Conservation (phyloP, 1,140 invertebrate species). For the Brachionus calyciflorus region DNA sequence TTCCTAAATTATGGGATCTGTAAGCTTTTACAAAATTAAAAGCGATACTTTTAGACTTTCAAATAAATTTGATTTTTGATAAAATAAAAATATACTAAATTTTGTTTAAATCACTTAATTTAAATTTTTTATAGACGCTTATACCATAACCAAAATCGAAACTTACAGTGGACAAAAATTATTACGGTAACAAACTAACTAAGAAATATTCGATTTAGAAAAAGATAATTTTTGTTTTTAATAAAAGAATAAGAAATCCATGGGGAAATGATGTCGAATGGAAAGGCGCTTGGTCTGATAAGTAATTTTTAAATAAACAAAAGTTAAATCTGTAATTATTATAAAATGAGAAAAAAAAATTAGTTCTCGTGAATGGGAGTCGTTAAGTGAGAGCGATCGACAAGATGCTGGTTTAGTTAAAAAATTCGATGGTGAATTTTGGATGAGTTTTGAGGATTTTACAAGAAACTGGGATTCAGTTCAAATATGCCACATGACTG, state of each 20-base stretch:
- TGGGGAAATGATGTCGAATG: constrained; percentile 98
- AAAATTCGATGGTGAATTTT: constrained; percentile 47
- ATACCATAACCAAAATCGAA: constrained; percentile 40
- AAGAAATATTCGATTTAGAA: background rate
- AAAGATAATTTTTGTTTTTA: background rate
- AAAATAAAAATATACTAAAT: too few species aligned
- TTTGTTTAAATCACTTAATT: too few species aligned
- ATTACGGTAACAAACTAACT: background rate
- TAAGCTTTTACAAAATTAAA: too few species aligned
- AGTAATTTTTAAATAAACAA: background rate
- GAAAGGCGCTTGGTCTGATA: constrained; percentile 70
- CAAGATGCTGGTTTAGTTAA: constrained; percentile 70
- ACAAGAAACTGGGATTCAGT: constrained; percentile 22
- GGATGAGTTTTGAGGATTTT: constrained; percentile 46
- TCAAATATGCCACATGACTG: constrained; percentile 45
- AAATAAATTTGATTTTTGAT: too few species aligned
- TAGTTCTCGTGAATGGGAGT: constrained; percentile 69
- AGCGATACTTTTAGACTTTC: too few species aligned
- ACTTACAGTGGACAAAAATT: background rate
- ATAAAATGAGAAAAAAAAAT: background rate
- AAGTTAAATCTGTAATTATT: background rate
- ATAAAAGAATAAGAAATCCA: constrained; percentile 68
- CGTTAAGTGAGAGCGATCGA: constrained; percentile 82
- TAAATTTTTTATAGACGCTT: constrained; percentile 20
- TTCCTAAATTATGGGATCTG: too few species aligned